A percentile compares a stretch with the other conserved stretches of the same genome.
phyloP scores from a whole-genome alignment of 1,140 invertebrate species.

The Rhizoglyphus robini region DNA sequence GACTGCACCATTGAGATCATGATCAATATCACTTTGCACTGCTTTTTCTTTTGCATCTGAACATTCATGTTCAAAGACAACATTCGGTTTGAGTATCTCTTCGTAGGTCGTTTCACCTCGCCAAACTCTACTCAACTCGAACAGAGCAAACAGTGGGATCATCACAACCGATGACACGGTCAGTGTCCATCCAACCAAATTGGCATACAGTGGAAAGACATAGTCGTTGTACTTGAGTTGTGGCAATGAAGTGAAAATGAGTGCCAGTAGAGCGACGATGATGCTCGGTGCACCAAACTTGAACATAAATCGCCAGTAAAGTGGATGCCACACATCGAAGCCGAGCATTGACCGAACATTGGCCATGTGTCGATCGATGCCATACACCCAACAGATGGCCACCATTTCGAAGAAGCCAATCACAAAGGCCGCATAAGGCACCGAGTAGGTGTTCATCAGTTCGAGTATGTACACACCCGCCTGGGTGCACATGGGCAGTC shows the following conservation, averaged over 20 bases:
- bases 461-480: conserved; percentile 36
- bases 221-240: conserved; percentile 36
- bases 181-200: conserved; percentile 40
- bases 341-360: conserved; percentile 64
- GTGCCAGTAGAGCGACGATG: conserved; percentile 40
- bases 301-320: conserved; percentile 66
- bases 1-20: no score
- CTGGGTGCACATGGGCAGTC: conserved; percentile 35
- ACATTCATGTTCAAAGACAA: no score
- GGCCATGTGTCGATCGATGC: conserved; percentile 58
- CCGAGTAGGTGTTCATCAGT: conserved; percentile 35
- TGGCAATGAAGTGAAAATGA: conserved; percentile 30
- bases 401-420: conserved; percentile 51
- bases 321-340: conserved; percentile 47
- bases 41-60: no score
- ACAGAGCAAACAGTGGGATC: conserved; percentile 35
- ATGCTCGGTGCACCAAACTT: conserved; percentile 57
- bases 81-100: no score
- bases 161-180: conserved; percentile 40
- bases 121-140: not conserved
- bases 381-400: conserved; percentile 65
- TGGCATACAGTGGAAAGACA: conserved; percentile 42
- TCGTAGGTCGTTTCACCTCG: not conserved
- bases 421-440: conserved; percentile 33
- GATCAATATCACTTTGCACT: no score